Evolutionary conservation across 2,113 vertebrate species (phyloP).

Genomic region (Megalops atlanticus): DNA sequence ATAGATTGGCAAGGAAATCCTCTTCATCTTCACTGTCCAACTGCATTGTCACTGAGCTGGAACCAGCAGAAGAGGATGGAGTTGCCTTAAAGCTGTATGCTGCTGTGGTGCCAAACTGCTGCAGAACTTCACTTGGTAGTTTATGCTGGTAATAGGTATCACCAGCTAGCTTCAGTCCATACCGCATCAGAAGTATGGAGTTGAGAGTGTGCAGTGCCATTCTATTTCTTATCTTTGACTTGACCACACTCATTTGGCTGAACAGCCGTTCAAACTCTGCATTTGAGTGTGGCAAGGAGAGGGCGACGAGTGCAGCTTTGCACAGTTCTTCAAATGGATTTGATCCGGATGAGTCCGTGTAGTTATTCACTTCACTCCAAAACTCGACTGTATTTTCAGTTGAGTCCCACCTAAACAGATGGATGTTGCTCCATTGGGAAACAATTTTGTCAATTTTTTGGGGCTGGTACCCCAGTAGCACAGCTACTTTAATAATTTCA

Average conservation of each 20-base stretch:
- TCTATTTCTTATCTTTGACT: constrained; percentile 31
- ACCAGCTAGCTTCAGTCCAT: constrained; percentile 34
- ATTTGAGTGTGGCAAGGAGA: constrained; percentile 21
- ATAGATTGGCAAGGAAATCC: too few relatives aligned
- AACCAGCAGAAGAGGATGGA: constrained; percentile 29
- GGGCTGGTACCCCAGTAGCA: constrained; percentile 20
- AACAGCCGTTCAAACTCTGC: constrained; percentile 22
- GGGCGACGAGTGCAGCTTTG: too few relatives aligned
- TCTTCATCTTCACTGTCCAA: too few relatives aligned
- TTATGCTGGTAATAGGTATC: too few relatives aligned
- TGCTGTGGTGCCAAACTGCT: constrained; percentile 30
- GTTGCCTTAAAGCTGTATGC: constrained; percentile 27
- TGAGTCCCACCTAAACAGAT: constrained; percentile 19
- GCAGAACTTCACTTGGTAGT: too few relatives aligned
- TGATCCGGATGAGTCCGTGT: too few relatives aligned
- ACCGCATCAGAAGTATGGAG: constrained; percentile 28
- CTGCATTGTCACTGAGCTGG: too few relatives aligned
- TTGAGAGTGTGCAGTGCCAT: constrained; percentile 35
- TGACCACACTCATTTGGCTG: constrained; percentile 35
- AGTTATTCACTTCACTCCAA: too few relatives aligned
- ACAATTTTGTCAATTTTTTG: constrained; percentile 15
- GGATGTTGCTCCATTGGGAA: constrained; percentile 17
- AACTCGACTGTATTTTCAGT: too few relatives aligned
- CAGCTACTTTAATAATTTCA: constrained; percentile 15
- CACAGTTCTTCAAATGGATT: too few relatives aligned